A percentile compares a stretch with the other conserved stretches of the same genome.
These are phyloP conservation scores for Tethya wilhelma DNA, from an alignment of 37 sponge, comb jelly and placozoan species.

Conservation along the genomic window DNA sequence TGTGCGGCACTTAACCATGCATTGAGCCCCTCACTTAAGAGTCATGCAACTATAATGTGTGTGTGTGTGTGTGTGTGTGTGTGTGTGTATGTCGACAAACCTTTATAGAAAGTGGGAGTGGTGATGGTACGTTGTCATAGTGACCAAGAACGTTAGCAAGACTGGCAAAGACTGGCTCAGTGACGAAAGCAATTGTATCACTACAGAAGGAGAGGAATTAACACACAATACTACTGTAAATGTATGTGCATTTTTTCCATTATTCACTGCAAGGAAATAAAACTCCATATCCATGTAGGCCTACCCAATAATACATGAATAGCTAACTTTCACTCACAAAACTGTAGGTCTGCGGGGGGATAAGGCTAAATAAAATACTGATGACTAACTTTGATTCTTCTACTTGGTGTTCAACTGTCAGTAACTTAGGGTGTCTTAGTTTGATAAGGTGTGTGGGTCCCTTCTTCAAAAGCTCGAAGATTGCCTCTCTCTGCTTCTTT, in stretches of 20 bases:
- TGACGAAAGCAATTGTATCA: conserved; percentile 77
- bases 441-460: conserved; percentile 70
- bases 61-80: conserved; percentile 19
- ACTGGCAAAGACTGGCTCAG: conserved; percentile 68
- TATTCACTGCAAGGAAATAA: too few relatives aligned
- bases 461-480: conserved; percentile 60
- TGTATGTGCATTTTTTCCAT: too few relatives aligned
- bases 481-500: conserved; percentile 63
- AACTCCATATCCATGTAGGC: too few relatives aligned
- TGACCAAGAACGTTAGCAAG: conserved; percentile 88
- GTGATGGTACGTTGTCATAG: conserved; percentile 74
- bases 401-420: conserved; percentile 81
- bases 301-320: too few relatives aligned
- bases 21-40: too few relatives aligned
- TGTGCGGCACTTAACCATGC: not conserved
- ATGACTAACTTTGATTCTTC: conserved; percentile 82
- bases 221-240: too few relatives aligned
- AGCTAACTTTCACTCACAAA: too few relatives aligned
- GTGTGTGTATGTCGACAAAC: conserved; percentile 36
- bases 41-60: not conserved
- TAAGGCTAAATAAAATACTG: too few relatives aligned
- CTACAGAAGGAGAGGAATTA: too few relatives aligned
- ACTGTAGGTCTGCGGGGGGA: too few relatives aligned
- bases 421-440: conserved; percentile 75
- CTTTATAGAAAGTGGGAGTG: conserved; percentile 73